These are phyloP conservation scores for Hypomecis punctinalis DNA, from an alignment of 2,888 invertebrate genomes.

Conservation along the genomic window DNA sequence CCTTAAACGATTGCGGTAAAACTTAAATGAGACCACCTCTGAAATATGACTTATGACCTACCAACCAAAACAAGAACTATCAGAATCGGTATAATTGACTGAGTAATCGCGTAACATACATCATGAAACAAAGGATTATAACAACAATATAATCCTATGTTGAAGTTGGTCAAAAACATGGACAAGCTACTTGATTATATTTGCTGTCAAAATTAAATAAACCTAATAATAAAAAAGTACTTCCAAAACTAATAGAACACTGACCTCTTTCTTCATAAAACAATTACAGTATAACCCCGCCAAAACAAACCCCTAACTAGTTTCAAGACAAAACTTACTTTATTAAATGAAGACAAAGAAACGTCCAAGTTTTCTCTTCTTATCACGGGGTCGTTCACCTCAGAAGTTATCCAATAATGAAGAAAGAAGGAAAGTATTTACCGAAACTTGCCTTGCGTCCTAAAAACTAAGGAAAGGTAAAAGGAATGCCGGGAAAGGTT, in stretches of 20 bases:
- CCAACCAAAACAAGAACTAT: too few relatives aligned
- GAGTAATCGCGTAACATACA: too few relatives aligned
- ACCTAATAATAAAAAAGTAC: too few relatives aligned
- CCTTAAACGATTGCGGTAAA: neutral
- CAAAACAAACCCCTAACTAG: constrained; percentile 8
- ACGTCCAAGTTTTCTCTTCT: constrained; percentile 2
- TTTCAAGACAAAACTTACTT: constrained; percentile 10
- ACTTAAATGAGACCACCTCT: neutral
- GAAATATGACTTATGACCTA: too few relatives aligned
- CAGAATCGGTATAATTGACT: too few relatives aligned
- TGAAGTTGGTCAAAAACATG: too few relatives aligned
- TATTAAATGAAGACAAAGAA: constrained; percentile 12
- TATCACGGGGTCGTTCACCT: constrained; percentile 23
- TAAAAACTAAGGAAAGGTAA: constrained; percentile 14
- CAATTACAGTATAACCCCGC: too few relatives aligned
- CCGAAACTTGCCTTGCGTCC: constrained; percentile 22
- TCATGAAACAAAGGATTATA: too few relatives aligned
- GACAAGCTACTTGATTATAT: too few relatives aligned
- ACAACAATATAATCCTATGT: too few relatives aligned
- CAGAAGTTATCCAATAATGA: constrained; percentile 24
- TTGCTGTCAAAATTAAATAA: neutral
- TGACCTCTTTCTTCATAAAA: too few relatives aligned
- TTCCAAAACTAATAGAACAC: too few relatives aligned
- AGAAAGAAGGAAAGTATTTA: constrained; percentile 10
- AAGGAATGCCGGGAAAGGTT: constrained; percentile 22